Conservation (phyloP, 2,797 vertebrate species). For the Arnoldichthys spilopterus region DNA sequence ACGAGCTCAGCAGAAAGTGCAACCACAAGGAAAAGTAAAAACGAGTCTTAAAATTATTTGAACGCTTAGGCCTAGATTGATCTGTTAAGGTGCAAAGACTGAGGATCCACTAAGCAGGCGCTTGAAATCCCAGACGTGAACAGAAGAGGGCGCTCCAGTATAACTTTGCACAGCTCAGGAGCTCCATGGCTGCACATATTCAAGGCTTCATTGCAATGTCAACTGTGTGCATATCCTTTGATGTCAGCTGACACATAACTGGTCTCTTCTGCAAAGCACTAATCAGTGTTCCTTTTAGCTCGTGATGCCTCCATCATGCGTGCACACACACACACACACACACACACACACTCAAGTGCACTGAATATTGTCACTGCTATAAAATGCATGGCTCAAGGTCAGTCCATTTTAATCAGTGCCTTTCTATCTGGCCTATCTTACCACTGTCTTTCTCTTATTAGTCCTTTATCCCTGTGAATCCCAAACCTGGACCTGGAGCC, state of each 20-base stretch:
- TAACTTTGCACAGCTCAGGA: slow-evolving; percentile 30
- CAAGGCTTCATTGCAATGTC: slow-evolving; percentile 35
- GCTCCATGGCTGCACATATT: slow-evolving; percentile 12
- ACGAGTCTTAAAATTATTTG: slow-evolving; percentile 15
- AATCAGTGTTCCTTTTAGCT: slow-evolving; percentile 20
- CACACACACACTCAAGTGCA: too few relatives aligned
- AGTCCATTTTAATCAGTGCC: slow-evolving; percentile 8
- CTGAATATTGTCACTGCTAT: neutral
- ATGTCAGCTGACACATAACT: slow-evolving; percentile 38
- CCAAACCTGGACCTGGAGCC: too few relatives aligned
- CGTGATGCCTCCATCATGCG: neutral
- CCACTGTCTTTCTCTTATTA: neutral
- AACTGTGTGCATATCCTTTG: slow-evolving; percentile 35
- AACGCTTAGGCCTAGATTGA: neutral
- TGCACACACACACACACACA: neutral
- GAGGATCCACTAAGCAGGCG: neutral
- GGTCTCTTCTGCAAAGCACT: slow-evolving; percentile 36
- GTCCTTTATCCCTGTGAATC: too few relatives aligned
- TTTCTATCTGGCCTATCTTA: neutral
- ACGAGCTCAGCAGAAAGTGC: slow-evolving; percentile 15
- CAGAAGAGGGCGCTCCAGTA: slow-evolving; percentile 55
- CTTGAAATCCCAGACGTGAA: neutral
- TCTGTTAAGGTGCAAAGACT: neutral
- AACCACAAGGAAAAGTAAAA: neutral
- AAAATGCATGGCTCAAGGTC: neutral